Evolutionary conservation across 2,113 vertebrate species (phyloP), one percentile per base, ranked within the genome.

Genomic region (Malurus cyaneus): DNA sequence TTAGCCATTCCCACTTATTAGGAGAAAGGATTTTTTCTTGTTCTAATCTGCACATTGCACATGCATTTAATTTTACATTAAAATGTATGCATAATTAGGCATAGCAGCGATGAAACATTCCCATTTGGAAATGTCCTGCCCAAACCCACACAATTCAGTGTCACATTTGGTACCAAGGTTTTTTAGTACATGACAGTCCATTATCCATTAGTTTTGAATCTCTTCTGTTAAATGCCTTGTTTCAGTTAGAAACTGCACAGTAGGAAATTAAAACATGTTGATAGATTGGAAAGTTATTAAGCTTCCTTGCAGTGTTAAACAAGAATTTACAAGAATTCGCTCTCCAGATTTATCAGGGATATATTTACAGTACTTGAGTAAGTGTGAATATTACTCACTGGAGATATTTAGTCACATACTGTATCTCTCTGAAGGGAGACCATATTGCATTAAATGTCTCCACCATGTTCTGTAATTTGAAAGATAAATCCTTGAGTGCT

Each of bases 361-460:
- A 95, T 94, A 95, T 96, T 96, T 96, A 96, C 95, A 95, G 93
- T 96, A 92, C 92, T 96, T 97, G 94, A 94, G 93, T 96, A 97
- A 97, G 93, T 95, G 95, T 96, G 95, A 96, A 96, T 97, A 96
- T 96, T 97, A 95, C 93, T 96, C 96, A 97, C 72, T 94, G 94
- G 96, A 96, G 96, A 93, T 96, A 96, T 92, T 96, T 96, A 96
- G 95, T 95, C 96, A 96, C 96, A 97, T 81, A 94, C 92, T 96
- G 93, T 84, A 89, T 92, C 92, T 96, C 80, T 95, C 77, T 96
- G 94, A 96, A 95, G 83, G 91, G 89, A 94, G 96, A 96, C 95
- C 95, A 97, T 96, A 96, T 96, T 96, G 96, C 94, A 96, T 93
- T 97, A 97, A 97, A 97, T 96, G 96, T 96, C 96, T 97, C 92